Conservation (phyloP, 2,888 invertebrate species). For the Drosophila diplacantha region DNA sequence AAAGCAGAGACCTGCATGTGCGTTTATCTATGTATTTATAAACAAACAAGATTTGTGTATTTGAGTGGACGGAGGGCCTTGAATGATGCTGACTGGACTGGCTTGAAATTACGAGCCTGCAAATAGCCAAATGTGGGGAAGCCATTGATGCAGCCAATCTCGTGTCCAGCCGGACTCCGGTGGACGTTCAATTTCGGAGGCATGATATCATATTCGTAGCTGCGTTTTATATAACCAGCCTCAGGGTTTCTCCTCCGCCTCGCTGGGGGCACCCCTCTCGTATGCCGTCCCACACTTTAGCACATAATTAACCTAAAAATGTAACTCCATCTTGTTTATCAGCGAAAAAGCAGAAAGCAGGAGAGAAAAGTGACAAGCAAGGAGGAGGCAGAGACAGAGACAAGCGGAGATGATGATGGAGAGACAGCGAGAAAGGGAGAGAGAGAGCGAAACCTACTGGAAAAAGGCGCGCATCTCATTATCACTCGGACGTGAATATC, state of each 20-base stretch:
- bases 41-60: slow-evolving; percentile 37
- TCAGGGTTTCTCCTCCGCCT: slow-evolving; percentile 10
- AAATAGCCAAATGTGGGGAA: slow-evolving; percentile 26
- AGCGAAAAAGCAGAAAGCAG: slow-evolving; percentile 62
- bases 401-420: slow-evolving; percentile 14
- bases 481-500: slow-evolving; percentile 76
- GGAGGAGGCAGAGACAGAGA: slow-evolving; percentile 14
- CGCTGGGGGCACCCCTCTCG: slow-evolving; percentile 12
- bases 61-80: slow-evolving; percentile 17
- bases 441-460: slow-evolving; percentile 29
- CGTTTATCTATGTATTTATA: slow-evolving; percentile 21
- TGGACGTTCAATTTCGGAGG: slow-evolving; percentile 5
- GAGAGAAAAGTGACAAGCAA: slow-evolving; percentile 27
- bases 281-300: slow-evolving; percentile 66
- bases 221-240: slow-evolving; percentile 28
- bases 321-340: slow-evolving; percentile 74
- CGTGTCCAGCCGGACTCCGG: not conserved
- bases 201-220: slow-evolving; percentile 38
- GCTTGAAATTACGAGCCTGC: slow-evolving; percentile 33
- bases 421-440: slow-evolving; percentile 23
- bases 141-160: slow-evolving; percentile 29
- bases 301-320: slow-evolving; percentile 77
- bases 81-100: slow-evolving; percentile 28
- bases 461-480: slow-evolving; percentile 75
- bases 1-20: slow-evolving; percentile 8